phyloP scores from a whole-genome alignment of 1,140 invertebrate genomes.

The Drosophila setifemur region DNA sequence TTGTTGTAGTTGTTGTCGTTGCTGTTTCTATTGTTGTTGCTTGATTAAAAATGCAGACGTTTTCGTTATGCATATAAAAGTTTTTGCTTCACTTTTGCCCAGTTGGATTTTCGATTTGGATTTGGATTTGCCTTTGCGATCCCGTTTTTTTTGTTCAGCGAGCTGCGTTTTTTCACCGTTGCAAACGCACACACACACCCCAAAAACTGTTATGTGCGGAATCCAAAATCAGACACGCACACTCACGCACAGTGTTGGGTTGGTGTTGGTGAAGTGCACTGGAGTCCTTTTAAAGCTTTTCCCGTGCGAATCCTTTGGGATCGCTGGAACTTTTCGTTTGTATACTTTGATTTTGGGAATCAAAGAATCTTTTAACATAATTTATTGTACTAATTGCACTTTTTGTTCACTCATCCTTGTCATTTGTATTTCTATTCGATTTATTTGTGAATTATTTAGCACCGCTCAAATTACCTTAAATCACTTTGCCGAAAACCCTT shows the following conservation, averaged over 20 bases:
- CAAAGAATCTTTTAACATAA: too few species aligned
- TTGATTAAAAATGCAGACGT: constrained; percentile 73
- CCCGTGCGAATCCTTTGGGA: too few species aligned
- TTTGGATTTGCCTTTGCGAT: constrained; percentile 20
- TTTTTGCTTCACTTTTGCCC: constrained; percentile 34
- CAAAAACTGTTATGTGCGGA: neutral
- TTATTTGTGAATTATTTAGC: constrained; percentile 1
- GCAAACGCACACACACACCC: constrained; percentile 23
- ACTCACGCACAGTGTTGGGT: neutral
- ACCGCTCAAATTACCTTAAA: constrained; percentile 58
- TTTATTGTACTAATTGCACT: too few species aligned
- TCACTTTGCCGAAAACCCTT: constrained; percentile 54
- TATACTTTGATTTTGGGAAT: too few species aligned
- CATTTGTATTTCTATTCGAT: neutral
- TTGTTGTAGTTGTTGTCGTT: constrained; percentile 19
- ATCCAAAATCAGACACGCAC: constrained; percentile 24
- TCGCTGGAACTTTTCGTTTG: too few species aligned
- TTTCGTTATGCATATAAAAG: constrained; percentile 63
- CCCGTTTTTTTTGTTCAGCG: constrained; percentile 17
- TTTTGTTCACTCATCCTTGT: too few species aligned
- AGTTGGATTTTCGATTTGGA: constrained; percentile 42
- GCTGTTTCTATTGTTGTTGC: constrained; percentile 60
- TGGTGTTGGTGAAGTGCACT: too few species aligned
- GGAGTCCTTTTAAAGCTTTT: too few species aligned
- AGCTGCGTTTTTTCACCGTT: constrained; percentile 25